Evolutionary conservation across 2,888 invertebrate species (phyloP), one percentile per base, ranked within the genome.

Genomic region (Clunio marinus): DNA sequence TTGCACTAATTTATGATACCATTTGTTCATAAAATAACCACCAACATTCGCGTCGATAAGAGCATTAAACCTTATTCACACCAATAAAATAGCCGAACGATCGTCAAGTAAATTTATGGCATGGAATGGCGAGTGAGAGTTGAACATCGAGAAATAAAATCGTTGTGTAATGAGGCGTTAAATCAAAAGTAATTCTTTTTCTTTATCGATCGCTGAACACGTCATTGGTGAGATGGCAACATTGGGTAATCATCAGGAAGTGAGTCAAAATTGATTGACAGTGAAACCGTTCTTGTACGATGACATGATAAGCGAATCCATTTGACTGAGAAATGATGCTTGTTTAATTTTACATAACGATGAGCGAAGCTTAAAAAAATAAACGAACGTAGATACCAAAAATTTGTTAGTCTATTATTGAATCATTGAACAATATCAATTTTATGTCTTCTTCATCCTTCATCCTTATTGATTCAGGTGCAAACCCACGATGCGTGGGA

Each of bases 171-270:
- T 62, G 62, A 62, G 62, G 20, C 41, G 41, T 62, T 62, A 41
- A 62, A 62, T 62, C 62, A 62, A 37, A 62, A 37, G 62, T 37
- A 62, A 62, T 62, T 62, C 28, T n/a, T 35, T 62, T 62, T 20
- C 24, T 17, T 37, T 62, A 41, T 62, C 25, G 41, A 10, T 15
- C 41, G 15, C 10, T 3, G 15, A 41, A n/a, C 41, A 10, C n/a
- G 41, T 32, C 32, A 8, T 32, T 8, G 41, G 41, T n/a, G 41
- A 41, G 41, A 41, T 2, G 41, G 10, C 10, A n/a, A 15, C 10
- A n/a, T 15, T n/a, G 41, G 15, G 41, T 15, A 41, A 41, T 41
- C 41, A 41, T 41, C 41, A 15, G 41, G 15, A 5, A 15, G 41
- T n/a, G n/a, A n/a, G n/a, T n/a, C n/a, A 15, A 41, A 41, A 10